A percentile compares a stretch with the other conserved stretches of the same genome.
Conservation (phyloP, 2,113 vertebrate genomes). For the Nothocercus nigrocapillus region DNA sequence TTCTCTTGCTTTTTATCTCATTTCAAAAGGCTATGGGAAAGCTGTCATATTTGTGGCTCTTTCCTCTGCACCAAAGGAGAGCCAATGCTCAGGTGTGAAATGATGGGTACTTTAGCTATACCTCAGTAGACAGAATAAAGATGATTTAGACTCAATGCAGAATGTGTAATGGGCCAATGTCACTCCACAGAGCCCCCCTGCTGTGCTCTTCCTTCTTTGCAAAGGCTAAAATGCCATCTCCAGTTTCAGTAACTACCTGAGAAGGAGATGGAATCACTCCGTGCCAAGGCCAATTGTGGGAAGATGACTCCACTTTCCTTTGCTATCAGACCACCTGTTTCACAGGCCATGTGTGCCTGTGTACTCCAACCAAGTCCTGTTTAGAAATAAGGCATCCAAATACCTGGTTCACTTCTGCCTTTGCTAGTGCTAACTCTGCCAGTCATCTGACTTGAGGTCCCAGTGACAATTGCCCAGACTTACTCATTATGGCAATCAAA, state of each 20-base stretch:
- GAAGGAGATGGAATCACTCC: neutral
- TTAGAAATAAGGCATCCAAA: neutral
- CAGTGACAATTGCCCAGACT: no score
- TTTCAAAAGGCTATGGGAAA: constrained; percentile 39
- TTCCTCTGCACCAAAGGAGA: neutral
- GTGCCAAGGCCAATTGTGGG: constrained; percentile 9
- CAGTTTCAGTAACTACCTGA: constrained; percentile 30
- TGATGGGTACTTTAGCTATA: constrained; percentile 13
- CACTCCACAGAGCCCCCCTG: neutral
- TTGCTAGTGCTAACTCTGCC: neutral
- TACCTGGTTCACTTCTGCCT: neutral
- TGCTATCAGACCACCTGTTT: neutral
- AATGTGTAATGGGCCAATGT: neutral
- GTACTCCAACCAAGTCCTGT: neutral
- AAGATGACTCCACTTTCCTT: neutral
- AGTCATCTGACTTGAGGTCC: neutral
- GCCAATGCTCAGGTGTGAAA: constrained; percentile 16
- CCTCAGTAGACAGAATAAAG: neutral
- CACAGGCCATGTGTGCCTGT: neutral
- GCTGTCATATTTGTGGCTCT: neutral
- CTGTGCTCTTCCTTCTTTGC: neutral
- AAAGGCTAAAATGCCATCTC: neutral
- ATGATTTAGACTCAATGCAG: neutral
- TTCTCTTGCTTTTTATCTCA: neutral
- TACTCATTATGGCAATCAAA: no score